phyloP scores from a whole-genome alignment of 1,140 invertebrate genomes.

The Paraescarpia echinospica region DNA sequence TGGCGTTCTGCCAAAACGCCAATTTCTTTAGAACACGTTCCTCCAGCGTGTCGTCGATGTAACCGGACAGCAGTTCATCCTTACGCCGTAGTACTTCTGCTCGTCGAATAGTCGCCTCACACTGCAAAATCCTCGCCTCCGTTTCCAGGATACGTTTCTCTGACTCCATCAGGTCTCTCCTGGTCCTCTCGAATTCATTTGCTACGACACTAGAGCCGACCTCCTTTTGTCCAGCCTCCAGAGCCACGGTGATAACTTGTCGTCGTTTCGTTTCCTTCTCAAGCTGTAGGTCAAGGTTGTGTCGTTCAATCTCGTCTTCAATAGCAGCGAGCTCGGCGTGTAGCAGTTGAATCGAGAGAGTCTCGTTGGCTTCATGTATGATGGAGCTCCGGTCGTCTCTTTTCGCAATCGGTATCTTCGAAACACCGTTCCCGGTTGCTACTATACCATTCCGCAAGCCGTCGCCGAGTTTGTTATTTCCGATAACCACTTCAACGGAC shows the following conservation, averaged over 20 bases:
- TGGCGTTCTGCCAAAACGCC: constrained; percentile 18
- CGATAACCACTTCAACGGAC: background rate
- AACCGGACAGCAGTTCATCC: background rate
- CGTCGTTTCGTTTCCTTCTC: background rate
- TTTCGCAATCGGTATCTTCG: background rate
- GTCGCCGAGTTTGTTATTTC: background rate
- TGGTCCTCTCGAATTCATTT: background rate
- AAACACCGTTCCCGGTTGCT: background rate
- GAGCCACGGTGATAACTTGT: background rate
- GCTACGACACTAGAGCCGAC: background rate
- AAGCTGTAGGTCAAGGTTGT: background rate
- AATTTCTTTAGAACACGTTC: constrained; percentile 8
- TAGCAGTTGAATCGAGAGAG: background rate
- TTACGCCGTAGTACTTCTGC: background rate
- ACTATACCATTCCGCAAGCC: background rate
- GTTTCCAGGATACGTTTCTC: background rate
- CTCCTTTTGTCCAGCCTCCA: background rate
- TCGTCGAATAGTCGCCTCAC: background rate
- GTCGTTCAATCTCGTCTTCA: background rate
- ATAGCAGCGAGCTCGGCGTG: background rate
- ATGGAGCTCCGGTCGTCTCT: background rate
- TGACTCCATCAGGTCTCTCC: background rate
- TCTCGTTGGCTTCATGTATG: background rate
- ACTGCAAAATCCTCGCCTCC: background rate
- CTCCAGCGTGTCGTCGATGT: background rate